Conservation (phyloP, 2,113 vertebrate genomes). For the Tursiops truncatus region DNA sequence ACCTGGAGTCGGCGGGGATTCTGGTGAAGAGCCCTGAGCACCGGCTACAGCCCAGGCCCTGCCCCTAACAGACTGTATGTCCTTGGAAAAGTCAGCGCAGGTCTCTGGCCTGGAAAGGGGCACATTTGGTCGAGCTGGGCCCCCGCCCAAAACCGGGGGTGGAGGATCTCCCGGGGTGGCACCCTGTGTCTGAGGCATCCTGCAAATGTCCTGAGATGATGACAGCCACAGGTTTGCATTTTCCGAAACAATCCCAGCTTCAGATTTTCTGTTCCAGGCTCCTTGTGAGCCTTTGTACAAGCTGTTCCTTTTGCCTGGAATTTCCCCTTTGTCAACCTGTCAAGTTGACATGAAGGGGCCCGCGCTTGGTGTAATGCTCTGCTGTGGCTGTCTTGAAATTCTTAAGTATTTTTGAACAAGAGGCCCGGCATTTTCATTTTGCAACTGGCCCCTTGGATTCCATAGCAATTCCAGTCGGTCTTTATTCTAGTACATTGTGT, state of each 20-base stretch:
- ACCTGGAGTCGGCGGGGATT: accelerated
- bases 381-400: neutral
- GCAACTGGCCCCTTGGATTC: neutral
- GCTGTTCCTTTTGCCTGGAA: slow-evolving; percentile 15
- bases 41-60: neutral
- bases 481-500: accelerated
- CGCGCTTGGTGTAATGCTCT: accelerated
- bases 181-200: accelerated
- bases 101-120: neutral
- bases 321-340: slow-evolving; percentile 34
- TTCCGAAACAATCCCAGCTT: neutral
- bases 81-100: neutral
- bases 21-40: accelerated
- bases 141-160: accelerated
- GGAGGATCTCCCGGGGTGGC: neutral
- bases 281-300: neutral
- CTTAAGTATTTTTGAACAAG: neutral
- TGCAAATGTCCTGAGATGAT: neutral
- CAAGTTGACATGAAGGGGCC: neutral
- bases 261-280: neutral
- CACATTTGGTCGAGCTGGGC: neutral
- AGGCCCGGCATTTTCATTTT: neutral
- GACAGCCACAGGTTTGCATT: neutral
- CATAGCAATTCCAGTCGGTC: accelerated
- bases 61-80: neutral